phyloP scores from a whole-genome alignment of 2,888 invertebrate species.

The Athrips mouffetella region DNA sequence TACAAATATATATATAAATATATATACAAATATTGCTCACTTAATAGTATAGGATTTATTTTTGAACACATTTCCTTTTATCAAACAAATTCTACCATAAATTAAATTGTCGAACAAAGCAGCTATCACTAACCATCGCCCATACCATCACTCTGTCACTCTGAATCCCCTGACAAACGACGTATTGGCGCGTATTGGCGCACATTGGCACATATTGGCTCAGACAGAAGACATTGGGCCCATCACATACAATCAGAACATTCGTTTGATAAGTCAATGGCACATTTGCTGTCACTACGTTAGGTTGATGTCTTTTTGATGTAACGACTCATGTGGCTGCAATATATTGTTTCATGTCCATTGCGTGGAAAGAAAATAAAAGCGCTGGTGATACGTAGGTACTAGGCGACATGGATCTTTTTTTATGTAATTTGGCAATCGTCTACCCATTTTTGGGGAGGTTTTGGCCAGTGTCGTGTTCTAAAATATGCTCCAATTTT shows the following conservation, averaged over 20 bases:
- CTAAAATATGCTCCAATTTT: too few species aligned
- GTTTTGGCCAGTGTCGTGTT: too few species aligned
- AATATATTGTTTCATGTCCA: not conserved
- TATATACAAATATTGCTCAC: too few species aligned
- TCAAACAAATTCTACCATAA: too few species aligned
- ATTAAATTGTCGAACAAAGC: too few species aligned
- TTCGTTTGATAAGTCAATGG: not conserved
- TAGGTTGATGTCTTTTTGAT: not conserved
- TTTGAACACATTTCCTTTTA: too few species aligned
- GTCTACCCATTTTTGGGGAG: too few species aligned
- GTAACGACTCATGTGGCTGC: not conserved
- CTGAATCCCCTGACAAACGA: conserved; percentile 3
- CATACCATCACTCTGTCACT: not conserved
- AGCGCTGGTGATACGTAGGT: too few species aligned
- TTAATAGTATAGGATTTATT: too few species aligned
- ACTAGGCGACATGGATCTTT: too few species aligned
- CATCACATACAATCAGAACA: not conserved
- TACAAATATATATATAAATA: too few species aligned
- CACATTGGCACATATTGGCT: not conserved
- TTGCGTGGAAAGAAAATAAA: not conserved
- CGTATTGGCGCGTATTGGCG: not conserved
- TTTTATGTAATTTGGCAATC: too few species aligned
- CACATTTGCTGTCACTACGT: not conserved
- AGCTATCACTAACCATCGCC: not conserved
- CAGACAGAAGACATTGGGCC: not conserved